Evolutionary conservation across 2,797 vertebrate species (phyloP).

Genomic region (Phyllotis vaccarum): DNA sequence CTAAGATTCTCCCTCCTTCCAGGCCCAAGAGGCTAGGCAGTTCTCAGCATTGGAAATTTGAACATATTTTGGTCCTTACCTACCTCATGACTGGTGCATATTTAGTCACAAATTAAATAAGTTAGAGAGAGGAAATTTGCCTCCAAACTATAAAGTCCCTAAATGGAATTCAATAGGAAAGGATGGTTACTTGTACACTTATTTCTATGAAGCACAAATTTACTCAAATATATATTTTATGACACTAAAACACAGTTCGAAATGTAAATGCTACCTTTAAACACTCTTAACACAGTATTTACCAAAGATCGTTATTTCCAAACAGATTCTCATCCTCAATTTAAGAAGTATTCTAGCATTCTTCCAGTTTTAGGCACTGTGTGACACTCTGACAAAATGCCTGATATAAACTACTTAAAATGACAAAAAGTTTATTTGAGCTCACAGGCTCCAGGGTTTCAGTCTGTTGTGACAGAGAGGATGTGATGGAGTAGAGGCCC

Average conservation of each 20-base stretch:
- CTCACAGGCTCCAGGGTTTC: background rate
- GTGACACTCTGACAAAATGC: background rate
- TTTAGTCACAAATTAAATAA: constrained; percentile 27
- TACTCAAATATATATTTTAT: constrained; percentile 19
- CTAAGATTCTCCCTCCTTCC: background rate
- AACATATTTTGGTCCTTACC: background rate
- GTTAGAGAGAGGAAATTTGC: constrained; percentile 21
- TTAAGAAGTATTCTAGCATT: background rate
- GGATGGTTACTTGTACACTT: background rate
- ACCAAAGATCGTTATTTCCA: constrained; percentile 38
- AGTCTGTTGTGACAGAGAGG: background rate
- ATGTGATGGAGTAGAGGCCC: background rate
- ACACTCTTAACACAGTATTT: background rate
- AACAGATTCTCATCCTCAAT: background rate
- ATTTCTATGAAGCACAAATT: background rate
- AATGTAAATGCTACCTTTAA: background rate
- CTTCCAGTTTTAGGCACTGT: background rate
- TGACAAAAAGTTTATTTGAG: background rate
- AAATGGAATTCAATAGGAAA: background rate
- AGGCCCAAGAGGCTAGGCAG: background rate
- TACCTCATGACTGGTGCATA: background rate
- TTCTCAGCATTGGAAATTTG: constrained; percentile 3
- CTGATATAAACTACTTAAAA: background rate
- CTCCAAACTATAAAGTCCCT: constrained; percentile 26
- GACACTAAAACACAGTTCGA: background rate